Conservation (phyloP, 2,797 vertebrate genomes). For the Garrulus glandarius region DNA sequence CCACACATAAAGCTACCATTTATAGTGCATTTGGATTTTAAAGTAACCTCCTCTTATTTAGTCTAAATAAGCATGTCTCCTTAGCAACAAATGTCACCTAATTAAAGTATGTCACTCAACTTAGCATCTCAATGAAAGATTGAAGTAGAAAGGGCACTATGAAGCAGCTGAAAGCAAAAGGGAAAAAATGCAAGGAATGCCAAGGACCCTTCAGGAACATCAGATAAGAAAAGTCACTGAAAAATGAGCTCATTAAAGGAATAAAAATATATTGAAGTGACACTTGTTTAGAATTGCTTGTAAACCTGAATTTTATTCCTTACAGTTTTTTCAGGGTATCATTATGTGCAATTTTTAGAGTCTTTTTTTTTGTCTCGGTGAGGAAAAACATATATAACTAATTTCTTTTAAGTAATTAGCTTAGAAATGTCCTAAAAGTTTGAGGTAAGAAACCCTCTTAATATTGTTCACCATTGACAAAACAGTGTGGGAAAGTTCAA, state of each 20-base stretch:
- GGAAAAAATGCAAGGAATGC: slow-evolving; percentile 42
- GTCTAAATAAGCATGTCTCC: slow-evolving; percentile 28
- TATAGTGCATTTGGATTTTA: slow-evolving; percentile 10
- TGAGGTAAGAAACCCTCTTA: not conserved
- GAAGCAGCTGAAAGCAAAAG: slow-evolving; percentile 53
- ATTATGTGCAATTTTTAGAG: not conserved
- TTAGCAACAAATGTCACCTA: slow-evolving; percentile 47
- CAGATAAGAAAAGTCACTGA: slow-evolving; percentile 45
- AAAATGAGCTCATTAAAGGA: slow-evolving; percentile 54
- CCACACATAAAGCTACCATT: not conserved
- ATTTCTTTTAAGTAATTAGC: not conserved
- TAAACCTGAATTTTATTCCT: not conserved
- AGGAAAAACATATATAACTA: not conserved
- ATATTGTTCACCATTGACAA: not conserved
- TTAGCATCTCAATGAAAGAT: slow-evolving; percentile 53
- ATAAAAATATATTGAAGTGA: slow-evolving; percentile 16
- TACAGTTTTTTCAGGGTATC: not conserved
- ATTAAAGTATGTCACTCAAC: slow-evolving; percentile 54
- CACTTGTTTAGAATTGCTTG: not conserved
- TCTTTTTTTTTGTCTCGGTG: not conserved
- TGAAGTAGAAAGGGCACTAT: slow-evolving; percentile 31
- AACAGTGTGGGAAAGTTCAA: not conserved
- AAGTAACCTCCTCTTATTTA: slow-evolving; percentile 23
- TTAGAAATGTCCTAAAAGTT: not conserved
- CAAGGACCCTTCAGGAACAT: slow-evolving; percentile 39